Evolutionary conservation across 2,113 vertebrate species (phyloP).

Genomic region (Garra rufa): DNA sequence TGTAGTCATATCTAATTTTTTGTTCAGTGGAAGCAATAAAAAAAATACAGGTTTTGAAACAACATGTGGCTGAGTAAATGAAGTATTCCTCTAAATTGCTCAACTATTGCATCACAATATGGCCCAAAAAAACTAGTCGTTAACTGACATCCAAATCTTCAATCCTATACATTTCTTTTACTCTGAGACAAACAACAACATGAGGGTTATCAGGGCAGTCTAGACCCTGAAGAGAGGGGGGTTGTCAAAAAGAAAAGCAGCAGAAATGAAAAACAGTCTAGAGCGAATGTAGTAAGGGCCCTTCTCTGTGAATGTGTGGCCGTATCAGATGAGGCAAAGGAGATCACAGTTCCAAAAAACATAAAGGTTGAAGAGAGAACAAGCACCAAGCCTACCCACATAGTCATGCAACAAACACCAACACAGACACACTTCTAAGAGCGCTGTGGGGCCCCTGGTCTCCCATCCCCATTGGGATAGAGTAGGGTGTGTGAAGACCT

Average conservation of each 20-base stretch:
- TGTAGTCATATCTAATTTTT: not conserved
- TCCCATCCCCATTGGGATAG: constrained; percentile 54
- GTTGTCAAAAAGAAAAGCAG: not conserved
- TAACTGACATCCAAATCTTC: not conserved
- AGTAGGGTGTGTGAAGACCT: constrained; percentile 67
- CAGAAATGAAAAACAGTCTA: constrained; percentile 19
- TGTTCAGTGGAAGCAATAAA: not conserved
- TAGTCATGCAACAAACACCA: constrained; percentile 61
- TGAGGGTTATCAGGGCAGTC: not conserved
- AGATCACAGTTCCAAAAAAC: constrained; percentile 60
- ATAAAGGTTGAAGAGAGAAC: constrained; percentile 67
- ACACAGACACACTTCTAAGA: constrained; percentile 48
- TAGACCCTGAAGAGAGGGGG: not conserved
- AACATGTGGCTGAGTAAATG: not conserved
- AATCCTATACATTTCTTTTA: not conserved
- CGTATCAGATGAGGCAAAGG: constrained; percentile 56
- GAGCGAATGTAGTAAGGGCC: not conserved
- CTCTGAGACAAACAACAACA: constrained; percentile 19
- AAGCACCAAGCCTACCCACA: constrained; percentile 63
- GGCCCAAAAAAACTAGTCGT: not conserved
- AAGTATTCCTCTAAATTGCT: not conserved
- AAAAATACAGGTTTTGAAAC: not conserved
- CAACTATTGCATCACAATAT: not conserved
- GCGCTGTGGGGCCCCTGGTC: constrained; percentile 9
- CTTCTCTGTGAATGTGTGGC: constrained; percentile 26